Percentiles rank a stretch among this genome's conserved stretches.
phyloP scores from a whole-genome alignment of 2,888 invertebrate species.

The Tipula vernalis region DNA sequence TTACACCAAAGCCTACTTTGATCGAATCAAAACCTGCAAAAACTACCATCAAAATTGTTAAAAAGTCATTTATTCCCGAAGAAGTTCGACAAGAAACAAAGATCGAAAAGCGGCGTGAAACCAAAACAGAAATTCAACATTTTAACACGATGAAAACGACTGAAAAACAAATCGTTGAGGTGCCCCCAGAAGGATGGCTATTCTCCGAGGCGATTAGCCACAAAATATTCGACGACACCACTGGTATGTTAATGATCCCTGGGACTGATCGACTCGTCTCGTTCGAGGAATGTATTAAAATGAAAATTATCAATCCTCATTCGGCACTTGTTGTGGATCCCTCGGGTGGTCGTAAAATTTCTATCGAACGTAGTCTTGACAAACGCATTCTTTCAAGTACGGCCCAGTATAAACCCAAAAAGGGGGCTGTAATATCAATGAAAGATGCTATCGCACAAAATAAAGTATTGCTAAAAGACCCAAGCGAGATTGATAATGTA shows the following conservation, averaged over 20 bases:
- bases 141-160: conserved; percentile 24
- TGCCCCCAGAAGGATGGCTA: conserved; percentile 75
- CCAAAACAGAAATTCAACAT: conserved; percentile 27
- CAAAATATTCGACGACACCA: conserved; percentile 67
- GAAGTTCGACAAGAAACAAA: conserved; percentile 20
- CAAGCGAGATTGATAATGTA: conserved; percentile 36
- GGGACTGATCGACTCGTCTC: conserved; percentile 73
- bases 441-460: conserved; percentile 56
- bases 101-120: conserved; percentile 31
- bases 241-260: conserved; percentile 75
- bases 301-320: conserved; percentile 71
- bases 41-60: conserved; percentile 46
- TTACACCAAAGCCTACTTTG: conserved; percentile 20
- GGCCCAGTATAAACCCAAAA: conserved; percentile 52
- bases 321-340: conserved; percentile 76
- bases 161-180: conserved; percentile 59
- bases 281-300: conserved; percentile 75
- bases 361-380: conserved; percentile 60
- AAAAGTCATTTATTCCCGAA: conserved; percentile 36
- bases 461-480: conserved; percentile 47
- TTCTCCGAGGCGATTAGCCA: conserved; percentile 72
- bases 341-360: conserved; percentile 51
- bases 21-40: conserved; percentile 39
- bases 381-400: conserved; percentile 64
- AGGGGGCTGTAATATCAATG: conserved; percentile 50